These are phyloP conservation scores for Hypanus sabinus DNA, from an alignment of 2,113 vertebrate species.

Conservation along the genomic window DNA sequence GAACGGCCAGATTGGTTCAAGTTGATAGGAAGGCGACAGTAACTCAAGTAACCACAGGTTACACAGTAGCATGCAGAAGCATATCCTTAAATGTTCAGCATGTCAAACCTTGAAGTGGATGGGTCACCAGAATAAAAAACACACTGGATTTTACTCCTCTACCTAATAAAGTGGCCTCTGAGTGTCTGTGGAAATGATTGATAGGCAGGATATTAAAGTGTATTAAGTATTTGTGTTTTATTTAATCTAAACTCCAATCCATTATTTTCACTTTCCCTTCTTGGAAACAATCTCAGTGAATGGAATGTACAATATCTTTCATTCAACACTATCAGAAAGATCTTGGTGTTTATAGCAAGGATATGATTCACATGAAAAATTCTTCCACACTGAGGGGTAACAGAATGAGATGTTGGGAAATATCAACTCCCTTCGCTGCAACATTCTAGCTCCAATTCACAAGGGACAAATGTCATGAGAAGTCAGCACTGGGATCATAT, in stretches of 20 bases:
- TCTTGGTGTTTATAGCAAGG: conserved; percentile 65
- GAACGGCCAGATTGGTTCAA: too few relatives aligned
- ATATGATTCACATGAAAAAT: conserved; percentile 61
- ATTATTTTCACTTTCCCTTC: neutral
- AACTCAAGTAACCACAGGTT: too few relatives aligned
- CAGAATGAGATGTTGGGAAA: conserved; percentile 66
- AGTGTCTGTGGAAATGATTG: neutral
- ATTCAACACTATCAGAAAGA: conserved; percentile 52
- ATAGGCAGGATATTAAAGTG: neutral
- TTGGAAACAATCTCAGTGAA: neutral
- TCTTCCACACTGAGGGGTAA: conserved; percentile 58
- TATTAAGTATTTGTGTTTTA: neutral
- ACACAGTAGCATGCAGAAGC: too few relatives aligned
- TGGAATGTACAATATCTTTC: conserved; percentile 55
- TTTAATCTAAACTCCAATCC: neutral
- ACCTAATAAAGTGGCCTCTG: too few relatives aligned
- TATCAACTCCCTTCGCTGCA: conserved; percentile 69
- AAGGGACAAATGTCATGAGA: conserved; percentile 74
- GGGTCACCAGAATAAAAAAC: too few relatives aligned
- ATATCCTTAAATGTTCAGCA: too few relatives aligned
- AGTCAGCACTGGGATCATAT: conserved; percentile 71
- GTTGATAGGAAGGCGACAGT: too few relatives aligned
- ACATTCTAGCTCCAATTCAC: conserved; percentile 68
- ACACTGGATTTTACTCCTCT: too few relatives aligned
- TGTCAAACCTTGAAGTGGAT: too few relatives aligned